Percentiles rank a stretch among this genome's conserved stretches.
These are phyloP conservation scores for Cydia pomonella DNA, from an alignment of 1,140 invertebrate species.

Conservation along the genomic window DNA sequence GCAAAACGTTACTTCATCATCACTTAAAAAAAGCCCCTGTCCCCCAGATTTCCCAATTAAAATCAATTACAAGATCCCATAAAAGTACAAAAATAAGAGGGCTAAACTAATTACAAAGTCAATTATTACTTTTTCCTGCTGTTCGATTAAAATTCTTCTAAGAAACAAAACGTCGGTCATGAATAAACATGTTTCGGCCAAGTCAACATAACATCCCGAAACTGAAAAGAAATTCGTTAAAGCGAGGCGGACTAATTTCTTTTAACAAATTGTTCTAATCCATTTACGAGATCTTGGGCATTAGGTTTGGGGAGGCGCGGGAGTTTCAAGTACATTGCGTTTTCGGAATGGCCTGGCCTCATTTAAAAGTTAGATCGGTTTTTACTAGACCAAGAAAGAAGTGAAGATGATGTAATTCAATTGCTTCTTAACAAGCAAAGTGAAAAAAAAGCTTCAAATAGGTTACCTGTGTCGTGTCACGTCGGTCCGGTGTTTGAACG, in stretches of 20 bases:
- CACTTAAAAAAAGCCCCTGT: conserved; percentile 16
- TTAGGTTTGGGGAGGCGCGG: conserved; percentile 32
- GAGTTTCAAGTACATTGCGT: conserved; percentile 43
- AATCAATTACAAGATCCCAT: conserved; percentile 29
- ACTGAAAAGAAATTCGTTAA: conserved; percentile 46
- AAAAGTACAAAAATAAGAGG: conserved; percentile 33
- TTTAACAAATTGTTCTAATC: conserved; percentile 60
- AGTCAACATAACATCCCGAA: conserved; percentile 44
- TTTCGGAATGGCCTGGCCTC: background rate
- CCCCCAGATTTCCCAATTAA: conserved; percentile 30
- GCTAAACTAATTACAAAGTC: conserved; percentile 32
- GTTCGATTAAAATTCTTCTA: conserved; percentile 32
- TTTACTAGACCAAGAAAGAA: background rate
- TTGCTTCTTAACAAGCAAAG: too few relatives aligned
- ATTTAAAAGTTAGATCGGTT: background rate
- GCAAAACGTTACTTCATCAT: background rate
- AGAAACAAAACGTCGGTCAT: conserved; percentile 42
- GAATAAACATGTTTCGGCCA: conserved; percentile 52
- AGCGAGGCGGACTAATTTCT: conserved; percentile 53
- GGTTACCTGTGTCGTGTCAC: too few relatives aligned
- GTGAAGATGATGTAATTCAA: too few relatives aligned
- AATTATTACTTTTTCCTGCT: conserved; percentile 30
- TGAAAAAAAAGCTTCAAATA: conserved; percentile 24
- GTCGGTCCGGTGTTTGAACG: too few relatives aligned
- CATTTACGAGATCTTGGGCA: conserved; percentile 46